Conservation (phyloP, 1,140 invertebrate species). For the Potamilus streckersoni region DNA sequence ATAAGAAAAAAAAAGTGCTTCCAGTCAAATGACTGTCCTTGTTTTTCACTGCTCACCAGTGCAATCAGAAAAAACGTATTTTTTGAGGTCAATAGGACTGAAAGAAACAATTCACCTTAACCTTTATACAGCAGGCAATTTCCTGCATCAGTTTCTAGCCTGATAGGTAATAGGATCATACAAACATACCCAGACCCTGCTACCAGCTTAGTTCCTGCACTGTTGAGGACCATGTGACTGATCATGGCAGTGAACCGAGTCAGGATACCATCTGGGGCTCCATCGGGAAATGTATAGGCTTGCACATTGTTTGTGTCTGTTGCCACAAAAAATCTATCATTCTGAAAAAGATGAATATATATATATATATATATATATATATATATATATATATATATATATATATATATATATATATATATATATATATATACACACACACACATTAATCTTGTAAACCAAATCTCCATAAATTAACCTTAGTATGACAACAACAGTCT, state of each 20-base stretch:
- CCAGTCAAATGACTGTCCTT: too few species aligned
- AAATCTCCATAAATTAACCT: too few species aligned
- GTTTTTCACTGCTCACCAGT: too few species aligned
- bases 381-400: not conserved
- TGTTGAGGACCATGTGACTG: slow-evolving; percentile 78
- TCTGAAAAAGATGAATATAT: slow-evolving; percentile 69
- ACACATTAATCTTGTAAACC: too few species aligned
- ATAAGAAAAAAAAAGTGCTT: too few species aligned
- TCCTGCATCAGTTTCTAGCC: too few species aligned
- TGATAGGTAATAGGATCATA: too few species aligned
- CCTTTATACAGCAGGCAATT: too few species aligned
- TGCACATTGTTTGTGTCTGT: slow-evolving; percentile 89
- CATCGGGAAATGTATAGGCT: slow-evolving; percentile 83
- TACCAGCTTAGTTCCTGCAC: slow-evolving; percentile 72
- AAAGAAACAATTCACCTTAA: too few species aligned
- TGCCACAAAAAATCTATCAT: slow-evolving; percentile 81
- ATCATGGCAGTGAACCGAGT: slow-evolving; percentile 88
- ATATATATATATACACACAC: not conserved
- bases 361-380: not conserved
- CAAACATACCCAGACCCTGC: slow-evolving; percentile 74
- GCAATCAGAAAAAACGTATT: too few species aligned
- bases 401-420: slow-evolving; percentile 5
- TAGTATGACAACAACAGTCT: too few species aligned
- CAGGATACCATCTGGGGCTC: slow-evolving; percentile 85
- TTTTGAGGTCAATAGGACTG: too few species aligned